These are phyloP conservation scores for Agrotis segetum DNA, from an alignment of 2,888 invertebrate genomes.

Conservation along the genomic window DNA sequence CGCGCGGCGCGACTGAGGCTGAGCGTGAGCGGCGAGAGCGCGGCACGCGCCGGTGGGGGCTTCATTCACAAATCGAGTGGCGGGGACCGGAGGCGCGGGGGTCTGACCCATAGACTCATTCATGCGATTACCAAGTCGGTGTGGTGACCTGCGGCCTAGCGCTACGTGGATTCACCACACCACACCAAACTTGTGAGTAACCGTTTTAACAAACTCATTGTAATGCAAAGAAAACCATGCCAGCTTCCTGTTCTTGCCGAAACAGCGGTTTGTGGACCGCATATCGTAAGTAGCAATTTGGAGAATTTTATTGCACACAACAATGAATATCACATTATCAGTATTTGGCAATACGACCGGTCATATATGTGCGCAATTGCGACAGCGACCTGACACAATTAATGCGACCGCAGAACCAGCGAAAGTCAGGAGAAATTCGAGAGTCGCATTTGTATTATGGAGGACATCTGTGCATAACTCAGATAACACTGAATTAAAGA, in stretches of 20 bases:
- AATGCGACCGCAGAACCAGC: conserved; percentile 71
- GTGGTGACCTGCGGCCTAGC: conserved; percentile 64
- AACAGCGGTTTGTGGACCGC: conserved; percentile 62
- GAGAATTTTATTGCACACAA: conserved; percentile 65
- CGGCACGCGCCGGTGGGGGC: conserved; percentile 89
- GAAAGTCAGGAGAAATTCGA: conserved; percentile 82
- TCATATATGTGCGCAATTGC: conserved; percentile 68
- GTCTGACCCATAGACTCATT: conserved; percentile 81
- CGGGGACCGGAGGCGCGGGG: conserved; percentile 80
- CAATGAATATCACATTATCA: conserved; percentile 64
- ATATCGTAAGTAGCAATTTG: conserved; percentile 60
- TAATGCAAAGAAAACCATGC: conserved; percentile 68
- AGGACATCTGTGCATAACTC: conserved; percentile 56
- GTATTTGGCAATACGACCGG: conserved; percentile 70
- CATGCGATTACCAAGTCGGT: conserved; percentile 79
- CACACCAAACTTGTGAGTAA: conserved; percentile 63
- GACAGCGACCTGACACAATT: conserved; percentile 74
- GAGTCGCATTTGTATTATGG: conserved; percentile 62
- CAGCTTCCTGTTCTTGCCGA: conserved; percentile 68
- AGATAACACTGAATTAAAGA: conserved; percentile 54
- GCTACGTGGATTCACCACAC: conserved; percentile 66
- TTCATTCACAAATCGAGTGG: conserved; percentile 89
- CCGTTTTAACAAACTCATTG: conserved; percentile 62
- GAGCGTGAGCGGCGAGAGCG: conserved; percentile 79
- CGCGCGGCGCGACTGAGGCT: conserved; percentile 89